Evolutionary conservation across 2,888 invertebrate genomes (phyloP).

Genomic region (Microchrysa polita): DNA sequence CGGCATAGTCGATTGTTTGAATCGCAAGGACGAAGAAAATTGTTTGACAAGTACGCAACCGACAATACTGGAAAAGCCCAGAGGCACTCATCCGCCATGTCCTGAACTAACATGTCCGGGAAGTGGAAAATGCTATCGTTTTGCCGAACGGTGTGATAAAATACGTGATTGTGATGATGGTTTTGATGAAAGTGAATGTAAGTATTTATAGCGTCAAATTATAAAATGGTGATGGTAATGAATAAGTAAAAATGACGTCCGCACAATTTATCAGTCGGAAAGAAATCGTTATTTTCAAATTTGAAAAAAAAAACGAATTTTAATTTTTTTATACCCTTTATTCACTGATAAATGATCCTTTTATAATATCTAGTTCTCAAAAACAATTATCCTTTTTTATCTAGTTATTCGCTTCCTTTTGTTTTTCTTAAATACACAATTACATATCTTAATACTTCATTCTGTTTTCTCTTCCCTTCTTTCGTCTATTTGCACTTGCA

Average conservation of each 20-base stretch:
- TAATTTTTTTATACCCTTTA: neutral
- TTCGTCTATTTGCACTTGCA: too few species aligned
- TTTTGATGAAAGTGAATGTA: slow-evolving; percentile 70
- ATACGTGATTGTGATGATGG: slow-evolving; percentile 68
- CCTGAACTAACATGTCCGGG: slow-evolving; percentile 68
- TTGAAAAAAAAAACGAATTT: neutral
- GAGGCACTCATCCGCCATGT: slow-evolving; percentile 57
- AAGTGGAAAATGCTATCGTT: slow-evolving; percentile 65
- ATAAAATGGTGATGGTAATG: too few species aligned
- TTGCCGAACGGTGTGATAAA: slow-evolving; percentile 68
- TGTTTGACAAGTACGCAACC: slow-evolving; percentile 52
- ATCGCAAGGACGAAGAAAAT: slow-evolving; percentile 70
- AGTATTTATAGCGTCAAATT: slow-evolving; percentile 54
- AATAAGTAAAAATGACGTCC: too few species aligned
- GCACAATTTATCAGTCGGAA: too few species aligned
- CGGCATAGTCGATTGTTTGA: slow-evolving; percentile 68
- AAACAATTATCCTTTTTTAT: too few species aligned
- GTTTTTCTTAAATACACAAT: too few species aligned
- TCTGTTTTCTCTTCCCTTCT: too few species aligned
- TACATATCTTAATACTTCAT: too few species aligned
- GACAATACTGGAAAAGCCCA: slow-evolving; percentile 15
- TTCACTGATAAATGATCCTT: too few species aligned
- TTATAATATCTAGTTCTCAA: too few species aligned
- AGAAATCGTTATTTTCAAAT: too few species aligned
- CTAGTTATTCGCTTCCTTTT: too few species aligned